These are phyloP conservation scores for Acronicta leporina DNA, from an alignment of 2,888 invertebrate genomes.

Conservation along the genomic window DNA sequence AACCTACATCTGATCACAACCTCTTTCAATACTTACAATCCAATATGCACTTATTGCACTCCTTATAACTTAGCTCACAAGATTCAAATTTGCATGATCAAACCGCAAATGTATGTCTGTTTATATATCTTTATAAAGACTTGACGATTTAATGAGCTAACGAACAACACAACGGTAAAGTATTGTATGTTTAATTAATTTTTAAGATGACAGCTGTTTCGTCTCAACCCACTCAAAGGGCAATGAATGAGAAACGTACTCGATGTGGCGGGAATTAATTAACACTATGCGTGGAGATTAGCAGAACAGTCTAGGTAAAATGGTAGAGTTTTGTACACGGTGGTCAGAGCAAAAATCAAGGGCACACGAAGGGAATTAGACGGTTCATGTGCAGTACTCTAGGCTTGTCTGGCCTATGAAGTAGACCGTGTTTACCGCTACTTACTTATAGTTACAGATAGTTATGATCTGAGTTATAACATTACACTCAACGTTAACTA, in stretches of 20 bases:
- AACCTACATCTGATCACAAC: conserved; percentile 58
- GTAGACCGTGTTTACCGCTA: neutral
- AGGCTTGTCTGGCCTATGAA: no score
- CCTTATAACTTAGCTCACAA: conserved; percentile 16
- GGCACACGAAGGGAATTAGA: no score
- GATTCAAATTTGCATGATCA: conserved; percentile 17
- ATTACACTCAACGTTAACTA: neutral
- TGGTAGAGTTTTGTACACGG: neutral
- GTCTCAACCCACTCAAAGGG: conserved; percentile 34
- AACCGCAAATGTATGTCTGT: conserved; percentile 18
- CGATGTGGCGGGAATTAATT: conserved; percentile 6
- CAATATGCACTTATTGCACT: neutral
- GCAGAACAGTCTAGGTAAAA: neutral
- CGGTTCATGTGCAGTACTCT: no score
- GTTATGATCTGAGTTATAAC: neutral
- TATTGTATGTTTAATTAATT: conserved; percentile 63
- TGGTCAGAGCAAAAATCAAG: neutral
- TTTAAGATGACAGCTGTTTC: conserved; percentile 57
- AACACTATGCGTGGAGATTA: conserved; percentile 3
- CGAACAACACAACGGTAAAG: conserved; percentile 62
- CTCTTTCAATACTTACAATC: conserved; percentile 36
- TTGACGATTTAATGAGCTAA: conserved; percentile 58
- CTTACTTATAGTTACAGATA: no score
- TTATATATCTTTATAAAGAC: conserved; percentile 47
- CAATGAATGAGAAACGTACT: conserved; percentile 25